Percentiles rank a stretch among this genome's conserved stretches.
These are phyloP conservation scores for Stenotaenia linearis DNA, from an alignment of 2,888 invertebrate genomes.

Conservation along the genomic window DNA sequence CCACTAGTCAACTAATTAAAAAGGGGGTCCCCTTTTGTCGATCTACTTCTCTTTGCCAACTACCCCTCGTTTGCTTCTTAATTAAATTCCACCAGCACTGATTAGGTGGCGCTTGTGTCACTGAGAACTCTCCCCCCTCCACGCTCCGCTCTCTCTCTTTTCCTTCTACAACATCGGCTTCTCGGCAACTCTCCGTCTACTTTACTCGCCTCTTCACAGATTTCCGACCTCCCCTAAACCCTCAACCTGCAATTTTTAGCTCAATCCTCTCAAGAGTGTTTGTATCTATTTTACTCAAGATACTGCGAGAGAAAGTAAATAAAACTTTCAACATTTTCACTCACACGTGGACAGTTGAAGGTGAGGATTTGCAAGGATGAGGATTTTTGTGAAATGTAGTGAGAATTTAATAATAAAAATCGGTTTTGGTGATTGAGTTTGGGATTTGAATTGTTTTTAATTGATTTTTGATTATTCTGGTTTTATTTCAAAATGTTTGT, in stretches of 20 bases:
- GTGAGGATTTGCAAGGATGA: too few relatives aligned
- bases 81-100: neutral
- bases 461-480: too few relatives aligned
- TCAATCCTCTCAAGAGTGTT: neutral
- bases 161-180: too few relatives aligned
- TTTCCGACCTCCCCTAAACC: neutral
- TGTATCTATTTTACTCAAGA: neutral
- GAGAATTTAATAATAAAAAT: too few relatives aligned
- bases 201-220: neutral
- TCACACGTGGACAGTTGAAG: too few relatives aligned
- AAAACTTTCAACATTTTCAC: neutral
- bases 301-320: neutral
- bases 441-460: too few relatives aligned
- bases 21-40: neutral
- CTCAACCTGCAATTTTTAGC: neutral
- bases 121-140: neutral
- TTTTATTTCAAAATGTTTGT: too few relatives aligned
- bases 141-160: too few relatives aligned
- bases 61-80: constrained; percentile 1
- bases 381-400: too few relatives aligned
- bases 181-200: neutral
- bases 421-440: too few relatives aligned
- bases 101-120: neutral
- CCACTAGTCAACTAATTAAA: neutral
- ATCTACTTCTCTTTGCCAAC: neutral